These are phyloP conservation scores for Rhinella marina DNA, from an alignment of 2,797 vertebrate species.

Conservation along the genomic window DNA sequence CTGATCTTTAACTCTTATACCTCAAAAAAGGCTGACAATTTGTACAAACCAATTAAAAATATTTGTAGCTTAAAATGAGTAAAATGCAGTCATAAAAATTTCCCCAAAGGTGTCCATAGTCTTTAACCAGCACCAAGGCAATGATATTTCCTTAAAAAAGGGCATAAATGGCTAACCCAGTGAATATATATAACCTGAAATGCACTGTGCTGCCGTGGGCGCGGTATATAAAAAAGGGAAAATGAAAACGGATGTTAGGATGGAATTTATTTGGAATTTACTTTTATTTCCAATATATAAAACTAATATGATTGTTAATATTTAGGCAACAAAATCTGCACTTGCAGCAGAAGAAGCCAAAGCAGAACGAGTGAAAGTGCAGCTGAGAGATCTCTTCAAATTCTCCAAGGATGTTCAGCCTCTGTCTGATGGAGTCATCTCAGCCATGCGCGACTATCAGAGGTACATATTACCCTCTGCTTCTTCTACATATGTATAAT, in stretches of 20 bases:
- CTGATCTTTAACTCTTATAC: too few relatives aligned
- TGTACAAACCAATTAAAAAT: too few relatives aligned
- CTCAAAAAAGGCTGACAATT: too few relatives aligned
- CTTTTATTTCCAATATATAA: not conserved
- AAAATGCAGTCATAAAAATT: too few relatives aligned
- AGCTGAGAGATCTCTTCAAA: slow-evolving; percentile 85
- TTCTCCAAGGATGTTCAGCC: slow-evolving; percentile 80
- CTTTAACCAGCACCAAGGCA: too few relatives aligned
- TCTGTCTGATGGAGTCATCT: slow-evolving; percentile 81
- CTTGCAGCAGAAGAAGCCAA: slow-evolving; percentile 81
- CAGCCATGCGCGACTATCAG: slow-evolving; percentile 86
- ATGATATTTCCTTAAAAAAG: not conserved
- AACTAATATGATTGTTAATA: not conserved
- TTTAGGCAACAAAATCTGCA: slow-evolving; percentile 77
- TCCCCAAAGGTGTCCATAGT: too few relatives aligned
- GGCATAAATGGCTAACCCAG: not conserved
- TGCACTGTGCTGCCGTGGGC: not conserved
- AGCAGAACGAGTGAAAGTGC: slow-evolving; percentile 81
- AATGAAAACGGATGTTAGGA: too few relatives aligned
- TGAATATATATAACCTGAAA: not conserved
- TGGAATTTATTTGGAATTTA: too few relatives aligned
- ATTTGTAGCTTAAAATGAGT: too few relatives aligned
- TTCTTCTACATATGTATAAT: not conserved
- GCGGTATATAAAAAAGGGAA: too few relatives aligned
- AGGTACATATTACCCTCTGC: slow-evolving; percentile 73